phyloP scores from a whole-genome alignment of 37 sponge, comb jelly and placozoan genomes.

The Oscarella lobularis region DNA sequence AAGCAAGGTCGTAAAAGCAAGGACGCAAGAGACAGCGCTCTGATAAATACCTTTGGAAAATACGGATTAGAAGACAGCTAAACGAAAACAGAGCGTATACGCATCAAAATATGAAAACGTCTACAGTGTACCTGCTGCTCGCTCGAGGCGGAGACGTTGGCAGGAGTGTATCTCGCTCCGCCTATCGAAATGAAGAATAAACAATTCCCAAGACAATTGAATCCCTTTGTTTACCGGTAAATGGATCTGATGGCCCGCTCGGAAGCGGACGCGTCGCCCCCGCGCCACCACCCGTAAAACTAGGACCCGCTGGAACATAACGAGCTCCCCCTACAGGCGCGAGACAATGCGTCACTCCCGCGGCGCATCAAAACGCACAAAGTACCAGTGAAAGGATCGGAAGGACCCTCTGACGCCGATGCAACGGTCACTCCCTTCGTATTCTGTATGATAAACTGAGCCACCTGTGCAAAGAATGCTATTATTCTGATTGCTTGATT shows the following conservation, averaged over 20 bases:
- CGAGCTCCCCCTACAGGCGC: not conserved
- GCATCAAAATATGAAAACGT: no score
- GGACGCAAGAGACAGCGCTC: not conserved
- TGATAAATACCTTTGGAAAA: not conserved
- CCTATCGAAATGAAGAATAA: not conserved
- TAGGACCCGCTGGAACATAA: not conserved
- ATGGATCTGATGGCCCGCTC: no score
- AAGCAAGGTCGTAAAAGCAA: not conserved
- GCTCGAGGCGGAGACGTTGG: no score
- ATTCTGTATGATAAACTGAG: not conserved
- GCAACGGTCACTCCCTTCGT: not conserved
- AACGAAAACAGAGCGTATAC: no score
- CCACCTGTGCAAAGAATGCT: not conserved
- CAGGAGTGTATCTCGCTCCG: not conserved
- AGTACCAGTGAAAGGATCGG: not conserved
- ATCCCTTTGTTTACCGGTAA: no score
- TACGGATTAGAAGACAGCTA: not conserved
- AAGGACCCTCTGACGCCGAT: not conserved
- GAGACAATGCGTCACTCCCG: no score
- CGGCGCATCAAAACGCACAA: no score
- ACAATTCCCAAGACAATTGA: no score
- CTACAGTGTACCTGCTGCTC: no score
- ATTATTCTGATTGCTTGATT: not conserved
- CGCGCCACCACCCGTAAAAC: no score
- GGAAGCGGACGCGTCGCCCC: no score